A percentile compares a stretch with the other conserved stretches of the same genome.
Evolutionary conservation across 2,888 invertebrate genomes (phyloP).

Genomic region (Listrodromus nycthemerus): DNA sequence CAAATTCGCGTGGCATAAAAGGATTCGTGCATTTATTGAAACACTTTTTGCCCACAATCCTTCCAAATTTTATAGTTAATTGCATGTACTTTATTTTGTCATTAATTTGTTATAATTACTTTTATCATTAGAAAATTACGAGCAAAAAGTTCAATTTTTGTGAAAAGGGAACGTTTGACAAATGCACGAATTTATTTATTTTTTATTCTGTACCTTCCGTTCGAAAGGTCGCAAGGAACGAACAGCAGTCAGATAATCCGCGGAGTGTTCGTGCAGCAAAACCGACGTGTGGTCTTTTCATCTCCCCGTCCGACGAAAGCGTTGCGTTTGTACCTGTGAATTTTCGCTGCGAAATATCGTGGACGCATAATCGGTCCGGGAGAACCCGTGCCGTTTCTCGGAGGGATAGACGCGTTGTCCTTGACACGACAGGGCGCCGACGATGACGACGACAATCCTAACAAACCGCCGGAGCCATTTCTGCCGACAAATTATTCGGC

Average conservation of each 20-base stretch:
- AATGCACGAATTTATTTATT: background rate
- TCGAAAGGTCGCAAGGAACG: background rate
- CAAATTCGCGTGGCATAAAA: background rate
- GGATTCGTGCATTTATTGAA: background rate
- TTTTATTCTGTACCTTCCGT: background rate
- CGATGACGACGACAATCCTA: conserved; percentile 53
- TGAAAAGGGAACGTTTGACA: background rate
- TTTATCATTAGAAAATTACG: no score
- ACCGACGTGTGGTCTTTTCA: background rate
- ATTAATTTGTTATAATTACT: no score
- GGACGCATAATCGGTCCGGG: background rate
- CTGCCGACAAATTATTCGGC: conserved; percentile 72
- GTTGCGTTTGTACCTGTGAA: background rate
- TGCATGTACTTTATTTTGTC: no score
- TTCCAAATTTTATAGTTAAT: background rate
- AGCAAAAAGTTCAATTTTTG: background rate
- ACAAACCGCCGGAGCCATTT: conserved; percentile 44
- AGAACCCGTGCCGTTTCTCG: background rate
- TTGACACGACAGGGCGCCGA: conserved; percentile 78
- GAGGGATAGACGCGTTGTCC: conserved; percentile 80
- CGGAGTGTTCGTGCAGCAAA: background rate
- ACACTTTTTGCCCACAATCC: background rate
- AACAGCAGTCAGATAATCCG: background rate
- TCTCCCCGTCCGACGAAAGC: background rate
- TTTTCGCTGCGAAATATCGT: conserved; percentile 9